Base-by-base conservation (phyloP, 2,113 vertebrate species). In the Odobenus rosmarus region DNA sequence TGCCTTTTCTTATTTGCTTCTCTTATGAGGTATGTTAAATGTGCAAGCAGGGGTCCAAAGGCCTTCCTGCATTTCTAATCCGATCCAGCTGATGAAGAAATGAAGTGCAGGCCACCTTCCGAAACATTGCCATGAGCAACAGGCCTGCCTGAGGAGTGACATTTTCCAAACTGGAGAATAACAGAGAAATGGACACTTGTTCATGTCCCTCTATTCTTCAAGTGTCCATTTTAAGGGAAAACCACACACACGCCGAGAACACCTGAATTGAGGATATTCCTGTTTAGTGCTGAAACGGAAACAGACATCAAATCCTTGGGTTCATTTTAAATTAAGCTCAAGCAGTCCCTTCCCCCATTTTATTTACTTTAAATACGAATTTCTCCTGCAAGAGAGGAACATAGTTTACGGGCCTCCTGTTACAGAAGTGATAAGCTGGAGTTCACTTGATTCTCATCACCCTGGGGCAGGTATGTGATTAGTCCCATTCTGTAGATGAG, bases 91-190 rank as follows among this genome's bases (percentile, higher is more conserved):
- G 49, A 76, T 28, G 8, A 91, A 82, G 16, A 55, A 93, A 55
- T 3, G 1, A 62, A 55, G 85, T 26, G 4, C 19, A 74, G 69
- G 21, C 82, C 11, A 2, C 39, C 83, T 33, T 53, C 33, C 28
- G 5, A 13, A 7, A 1, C 0, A 9, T 12, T 59, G 72, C 64
- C 82, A 67, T 0, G 9, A 74, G 69, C 81, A 57, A 53, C 81
- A 23, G 71, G 59, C 36, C 6, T 18, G 59, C 79, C 51, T 3
- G 18, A 31, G 77, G 36, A 61, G 21, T 12, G 61, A 21, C 39
- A 4, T 4, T 31, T n/a, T 5, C 24, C 88, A 5, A 5, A 53
- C 3, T 14, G 5, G 6, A 1, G 26, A 26, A 5, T 2, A 39
- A 15, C 0, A 4, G 79, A 42, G 24, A 92, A 36, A 64, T 0